Conservation (phyloP, 2,113 vertebrate species). For the Gadus macrocephalus region DNA sequence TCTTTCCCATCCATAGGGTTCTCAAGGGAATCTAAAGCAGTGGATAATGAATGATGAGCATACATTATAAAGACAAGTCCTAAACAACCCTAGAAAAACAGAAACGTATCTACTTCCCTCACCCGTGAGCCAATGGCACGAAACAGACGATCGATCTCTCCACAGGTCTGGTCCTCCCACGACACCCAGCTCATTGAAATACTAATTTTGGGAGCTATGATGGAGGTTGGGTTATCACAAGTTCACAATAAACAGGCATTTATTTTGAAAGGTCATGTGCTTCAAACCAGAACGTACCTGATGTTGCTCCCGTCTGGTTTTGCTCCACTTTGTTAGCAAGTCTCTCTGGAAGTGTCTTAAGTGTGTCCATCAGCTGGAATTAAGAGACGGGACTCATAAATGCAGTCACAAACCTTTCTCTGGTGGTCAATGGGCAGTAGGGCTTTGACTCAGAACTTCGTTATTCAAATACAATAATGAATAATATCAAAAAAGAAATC, state of each 20-base stretch:
- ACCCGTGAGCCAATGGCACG: conserved; percentile 84
- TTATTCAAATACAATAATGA: too few relatives aligned
- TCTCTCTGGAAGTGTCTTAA: conserved; percentile 81
- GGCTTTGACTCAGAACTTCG: too few relatives aligned
- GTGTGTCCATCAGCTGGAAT: conserved; percentile 82
- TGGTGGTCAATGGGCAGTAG: too few relatives aligned
- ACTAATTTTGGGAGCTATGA: conserved; percentile 86
- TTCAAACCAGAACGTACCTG: conserved; percentile 70
- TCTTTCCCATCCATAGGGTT: conserved; percentile 80
- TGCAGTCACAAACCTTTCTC: too few relatives aligned
- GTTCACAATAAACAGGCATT: neutral
- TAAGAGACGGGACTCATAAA: conserved; percentile 3
- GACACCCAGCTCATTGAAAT: conserved; percentile 77
- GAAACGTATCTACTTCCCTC: conserved; percentile 33
- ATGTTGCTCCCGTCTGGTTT: conserved; percentile 75
- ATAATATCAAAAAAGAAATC: too few relatives aligned
- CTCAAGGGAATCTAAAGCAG: conserved; percentile 78
- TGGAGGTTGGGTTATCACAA: neutral
- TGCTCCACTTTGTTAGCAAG: conserved; percentile 78
- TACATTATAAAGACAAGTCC: too few relatives aligned
- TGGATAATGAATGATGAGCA: neutral
- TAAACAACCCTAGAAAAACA: neutral
- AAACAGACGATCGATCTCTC: conserved; percentile 76
- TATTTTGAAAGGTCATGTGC: neutral
- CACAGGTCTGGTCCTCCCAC: conserved; percentile 89